Evolutionary conservation across 2,888 invertebrate species (phyloP).

Genomic region (Ormyrus thymus): DNA sequence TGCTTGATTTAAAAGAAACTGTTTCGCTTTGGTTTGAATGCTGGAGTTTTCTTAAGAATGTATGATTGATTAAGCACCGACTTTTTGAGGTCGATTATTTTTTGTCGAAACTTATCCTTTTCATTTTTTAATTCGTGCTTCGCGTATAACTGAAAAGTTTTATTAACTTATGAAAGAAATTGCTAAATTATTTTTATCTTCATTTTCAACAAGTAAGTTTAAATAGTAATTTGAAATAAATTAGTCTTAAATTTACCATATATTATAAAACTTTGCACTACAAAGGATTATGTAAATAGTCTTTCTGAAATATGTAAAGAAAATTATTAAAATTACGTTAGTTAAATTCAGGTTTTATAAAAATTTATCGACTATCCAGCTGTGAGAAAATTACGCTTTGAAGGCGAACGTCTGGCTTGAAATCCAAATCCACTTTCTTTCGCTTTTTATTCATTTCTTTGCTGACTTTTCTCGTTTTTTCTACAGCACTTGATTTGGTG

Average conservation of each 20-base stretch:
- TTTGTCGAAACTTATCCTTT: too few relatives aligned
- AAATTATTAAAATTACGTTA: too few relatives aligned
- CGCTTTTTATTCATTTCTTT: neutral
- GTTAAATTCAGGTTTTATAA: conserved; percentile 15
- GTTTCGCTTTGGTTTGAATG: conserved; percentile 1
- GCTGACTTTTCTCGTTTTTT: neutral
- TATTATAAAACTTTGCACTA: too few relatives aligned
- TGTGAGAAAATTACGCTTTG: conserved; percentile 25
- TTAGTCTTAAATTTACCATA: too few relatives aligned
- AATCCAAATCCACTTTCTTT: conserved; percentile 23
- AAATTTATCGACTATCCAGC: conserved; percentile 16
- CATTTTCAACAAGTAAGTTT: too few relatives aligned
- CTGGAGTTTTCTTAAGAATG: neutral
- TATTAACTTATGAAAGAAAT: too few relatives aligned
- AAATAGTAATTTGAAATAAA: too few relatives aligned
- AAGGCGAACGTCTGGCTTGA: conserved; percentile 11
- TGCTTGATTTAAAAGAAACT: neutral
- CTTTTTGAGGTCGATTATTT: neutral
- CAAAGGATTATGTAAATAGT: too few relatives aligned
- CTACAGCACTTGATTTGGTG: neutral
- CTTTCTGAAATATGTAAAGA: too few relatives aligned
- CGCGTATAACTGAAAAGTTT: too few relatives aligned
- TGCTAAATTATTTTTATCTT: too few relatives aligned
- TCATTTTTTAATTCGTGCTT: too few relatives aligned
- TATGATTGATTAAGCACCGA: neutral